These are phyloP conservation scores for Nothocercus nigrocapillus DNA, from an alignment of 2,113 vertebrate genomes.

Conservation along the genomic window DNA sequence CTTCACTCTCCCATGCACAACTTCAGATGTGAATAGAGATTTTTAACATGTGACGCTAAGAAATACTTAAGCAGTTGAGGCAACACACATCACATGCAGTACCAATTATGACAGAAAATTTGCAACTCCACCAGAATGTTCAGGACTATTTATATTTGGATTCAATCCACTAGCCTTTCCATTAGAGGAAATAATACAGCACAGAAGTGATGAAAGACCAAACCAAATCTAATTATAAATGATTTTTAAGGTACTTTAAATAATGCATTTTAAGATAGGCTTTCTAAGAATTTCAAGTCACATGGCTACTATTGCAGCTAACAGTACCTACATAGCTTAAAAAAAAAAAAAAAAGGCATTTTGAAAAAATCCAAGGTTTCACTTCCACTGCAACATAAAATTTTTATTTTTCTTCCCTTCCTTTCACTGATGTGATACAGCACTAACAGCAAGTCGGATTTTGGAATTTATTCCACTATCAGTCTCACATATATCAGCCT, in stretches of 20 bases:
- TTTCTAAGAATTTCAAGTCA: neutral
- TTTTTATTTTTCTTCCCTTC: neutral
- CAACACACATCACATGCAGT: neutral
- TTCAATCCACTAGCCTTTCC: neutral
- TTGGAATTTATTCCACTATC: neutral
- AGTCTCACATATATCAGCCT: neutral
- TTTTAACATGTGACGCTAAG: neutral
- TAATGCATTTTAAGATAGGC: neutral
- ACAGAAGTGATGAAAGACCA: neutral
- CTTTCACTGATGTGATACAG: neutral
- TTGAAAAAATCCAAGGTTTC: neutral
- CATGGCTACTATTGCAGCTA: neutral
- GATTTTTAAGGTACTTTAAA: neutral
- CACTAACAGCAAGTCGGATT: neutral
- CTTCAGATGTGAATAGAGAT: neutral
- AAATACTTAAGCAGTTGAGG: neutral
- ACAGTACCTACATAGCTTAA: neutral
- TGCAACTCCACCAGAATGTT: neutral
- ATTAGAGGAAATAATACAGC: neutral
- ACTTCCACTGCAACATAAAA: neutral
- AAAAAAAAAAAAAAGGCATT: accelerated
- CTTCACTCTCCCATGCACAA: neutral
- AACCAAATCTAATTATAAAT: neutral
- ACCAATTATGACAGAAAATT: neutral
- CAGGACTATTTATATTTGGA: neutral